Percentiles rank a stretch among this genome's conserved stretches.
These are phyloP conservation scores for Cybosia mesomella DNA, from an alignment of 2,888 invertebrate species.

Conservation along the genomic window DNA sequence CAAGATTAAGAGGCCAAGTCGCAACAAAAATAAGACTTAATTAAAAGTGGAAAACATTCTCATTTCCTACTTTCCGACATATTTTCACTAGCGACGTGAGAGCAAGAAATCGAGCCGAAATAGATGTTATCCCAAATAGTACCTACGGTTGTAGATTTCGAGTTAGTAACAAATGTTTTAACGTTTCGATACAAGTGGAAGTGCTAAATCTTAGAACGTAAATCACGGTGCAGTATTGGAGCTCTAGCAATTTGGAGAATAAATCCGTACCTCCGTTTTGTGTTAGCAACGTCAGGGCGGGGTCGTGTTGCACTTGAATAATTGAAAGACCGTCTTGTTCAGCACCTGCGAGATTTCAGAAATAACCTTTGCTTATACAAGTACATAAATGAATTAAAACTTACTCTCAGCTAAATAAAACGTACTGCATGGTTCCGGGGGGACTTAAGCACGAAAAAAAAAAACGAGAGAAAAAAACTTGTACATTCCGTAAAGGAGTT, in stretches of 20 bases:
- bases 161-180: slow-evolving; percentile 76
- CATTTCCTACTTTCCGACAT: slow-evolving; percentile 52
- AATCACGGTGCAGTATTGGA: slow-evolving; percentile 67
- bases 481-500: neutral
- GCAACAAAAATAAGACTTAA: slow-evolving; percentile 71
- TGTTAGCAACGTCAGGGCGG: slow-evolving; percentile 63
- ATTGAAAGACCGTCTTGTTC: slow-evolving; percentile 58
- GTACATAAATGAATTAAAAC: neutral
- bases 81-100: slow-evolving; percentile 53
- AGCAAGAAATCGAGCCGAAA: slow-evolving; percentile 57
- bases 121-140: slow-evolving; percentile 57
- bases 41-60: slow-evolving; percentile 67
- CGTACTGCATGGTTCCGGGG: too few species aligned
- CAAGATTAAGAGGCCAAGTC: slow-evolving; percentile 58
- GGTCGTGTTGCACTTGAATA: slow-evolving; percentile 63
- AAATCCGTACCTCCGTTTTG: slow-evolving; percentile 68
- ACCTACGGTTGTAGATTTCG: slow-evolving; percentile 64
- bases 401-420: neutral
- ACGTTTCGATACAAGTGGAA: slow-evolving; percentile 78
- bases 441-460: too few species aligned
- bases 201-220: slow-evolving; percentile 76
- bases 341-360: slow-evolving; percentile 47
- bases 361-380: slow-evolving; percentile 26
- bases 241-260: slow-evolving; percentile 67
- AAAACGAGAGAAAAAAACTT: too few species aligned